Evolutionary conservation across 2,888 invertebrate species (phyloP), one percentile per base, ranked within the genome.

Genomic region (Scaptomyza reducta): DNA sequence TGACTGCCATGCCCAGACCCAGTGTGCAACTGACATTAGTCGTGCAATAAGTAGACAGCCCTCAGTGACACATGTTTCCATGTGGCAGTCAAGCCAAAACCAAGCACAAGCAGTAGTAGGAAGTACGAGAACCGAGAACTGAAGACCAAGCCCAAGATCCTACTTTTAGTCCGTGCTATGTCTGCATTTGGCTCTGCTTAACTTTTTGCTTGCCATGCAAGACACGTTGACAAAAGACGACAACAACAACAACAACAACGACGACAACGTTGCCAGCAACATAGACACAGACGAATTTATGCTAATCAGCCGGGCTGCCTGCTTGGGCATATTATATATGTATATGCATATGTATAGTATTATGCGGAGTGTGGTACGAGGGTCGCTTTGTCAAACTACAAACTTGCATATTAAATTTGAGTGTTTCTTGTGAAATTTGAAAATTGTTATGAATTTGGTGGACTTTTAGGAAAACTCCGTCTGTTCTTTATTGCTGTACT

Each of bases 31-130:
- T 82, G 82, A 79, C 82, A 82, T 82, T 82, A 87, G 82, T 82
- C 86, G 86, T 87, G 88, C 86, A 82, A 82, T 82, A 82, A 82
- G 82, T 83, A 87, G 82, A 87, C 88, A 82, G 86, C 80, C 64
- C 70, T 75, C 79, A 72, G 86, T 82, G 81, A 82, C 86, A 82
- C 88, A 82, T 82, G 82, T 86, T 85, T 85, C 86, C 83, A 79
- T 73, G 79, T 61, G 70, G 62, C 71, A 66, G 64, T 49, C 61
- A 66, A 40, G 53, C 46, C 54, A 41, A 33, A 16, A 13, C 47
- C 47, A 31, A 51, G 51, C 31, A 59, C 51, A 63, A 63, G n/a
- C n/a, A 45, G 42, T 54, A 22, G 22, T 3, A 22, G 22, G 22
- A 22, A 22, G 22, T 22, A 4, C 3, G 65, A 53, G 47, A 35